Conservation (phyloP, 2,797 vertebrate species). For the Gymnocypris eckloni region DNA sequence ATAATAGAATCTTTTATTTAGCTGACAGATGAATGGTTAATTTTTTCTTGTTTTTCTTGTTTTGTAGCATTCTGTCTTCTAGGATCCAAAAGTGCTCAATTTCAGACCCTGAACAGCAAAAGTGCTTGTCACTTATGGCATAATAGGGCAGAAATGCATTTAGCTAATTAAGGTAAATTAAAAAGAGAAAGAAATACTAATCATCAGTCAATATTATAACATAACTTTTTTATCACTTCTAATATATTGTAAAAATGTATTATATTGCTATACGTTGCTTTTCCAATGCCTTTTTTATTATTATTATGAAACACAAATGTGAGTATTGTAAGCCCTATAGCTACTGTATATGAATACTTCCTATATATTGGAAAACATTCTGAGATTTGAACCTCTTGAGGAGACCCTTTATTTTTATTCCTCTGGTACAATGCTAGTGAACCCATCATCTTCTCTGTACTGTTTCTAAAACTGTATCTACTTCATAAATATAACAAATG, state of each 20-base stretch:
- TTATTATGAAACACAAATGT: background rate
- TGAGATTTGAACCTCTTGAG: background rate
- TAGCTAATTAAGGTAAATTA: background rate
- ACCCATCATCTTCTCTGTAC: constrained; percentile 72
- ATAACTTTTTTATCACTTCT: background rate
- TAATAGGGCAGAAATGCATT: background rate
- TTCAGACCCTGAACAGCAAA: constrained; percentile 2
- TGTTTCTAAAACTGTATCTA: constrained; percentile 67
- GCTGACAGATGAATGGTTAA: constrained; percentile 63
- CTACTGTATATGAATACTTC: background rate
- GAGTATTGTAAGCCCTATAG: background rate
- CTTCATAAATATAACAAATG: constrained; percentile 76
- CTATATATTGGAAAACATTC: background rate
- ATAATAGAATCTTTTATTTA: constrained; percentile 60
- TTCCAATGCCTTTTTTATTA: background rate
- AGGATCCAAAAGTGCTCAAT: constrained; percentile 44
- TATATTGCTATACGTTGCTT: background rate
- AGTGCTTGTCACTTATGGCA: background rate
- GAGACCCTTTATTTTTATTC: constrained; percentile 55
- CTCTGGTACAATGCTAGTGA: constrained; percentile 68
- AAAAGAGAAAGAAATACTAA: background rate
- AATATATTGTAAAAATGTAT: background rate
- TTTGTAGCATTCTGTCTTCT: constrained; percentile 40
- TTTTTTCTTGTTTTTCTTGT: constrained; percentile 49
- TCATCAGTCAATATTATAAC: background rate